Base-by-base conservation (phyloP, 2,797 vertebrate genomes). In the Craterocephalus amniculus region DNA sequence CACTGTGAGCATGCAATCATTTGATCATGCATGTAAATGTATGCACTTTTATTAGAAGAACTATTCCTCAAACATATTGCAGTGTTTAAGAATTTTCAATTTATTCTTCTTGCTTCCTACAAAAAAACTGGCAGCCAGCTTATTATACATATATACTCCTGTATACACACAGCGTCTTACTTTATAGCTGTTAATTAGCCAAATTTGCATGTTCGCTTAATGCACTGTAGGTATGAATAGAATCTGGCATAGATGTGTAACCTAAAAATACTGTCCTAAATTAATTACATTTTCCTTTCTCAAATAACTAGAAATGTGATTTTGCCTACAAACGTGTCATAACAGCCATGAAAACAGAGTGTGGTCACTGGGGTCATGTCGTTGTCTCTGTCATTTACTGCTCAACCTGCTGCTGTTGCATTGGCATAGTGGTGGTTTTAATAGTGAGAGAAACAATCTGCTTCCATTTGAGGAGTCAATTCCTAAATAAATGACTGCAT, bases 261-360 rank as follows among this genome's bases (percentile, higher is more conserved):
- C 22, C 56, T 54, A 34, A 60, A 83, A 71, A 31, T 70, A 49
- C 32, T 13, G 61, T 70, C 36, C n/a, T 43, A 18, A 24, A 52
- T 54, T 35, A 0, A 61, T 64, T 61, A 52, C 51, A 22, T 6
- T 20, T 67, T 26, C 1, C 7, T 59, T 71, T 52, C 66, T 34
- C 31, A 68, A 59, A 49, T 68, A 68, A n/a, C 24, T 57, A 1
- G 59, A 57, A 51, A 54, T 69, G 63, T 24, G 54, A 24, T 26
- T 76, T 49, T 66, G 38, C 26, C 60, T 65, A 52, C 18, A 72
- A 66, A 66, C 67, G 52, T 78, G 59, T 58, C 70, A 73, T 60
- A 58, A 61, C 76, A 63, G 65, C 73, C 69, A 79, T 29, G 34
- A 82, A 79, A 64, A 70, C 69, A 70, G 49, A 67, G 34, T 38